phyloP scores from a whole-genome alignment of 92 coral and sea anemone species.

The Isaurus tuberculatus region DNA sequence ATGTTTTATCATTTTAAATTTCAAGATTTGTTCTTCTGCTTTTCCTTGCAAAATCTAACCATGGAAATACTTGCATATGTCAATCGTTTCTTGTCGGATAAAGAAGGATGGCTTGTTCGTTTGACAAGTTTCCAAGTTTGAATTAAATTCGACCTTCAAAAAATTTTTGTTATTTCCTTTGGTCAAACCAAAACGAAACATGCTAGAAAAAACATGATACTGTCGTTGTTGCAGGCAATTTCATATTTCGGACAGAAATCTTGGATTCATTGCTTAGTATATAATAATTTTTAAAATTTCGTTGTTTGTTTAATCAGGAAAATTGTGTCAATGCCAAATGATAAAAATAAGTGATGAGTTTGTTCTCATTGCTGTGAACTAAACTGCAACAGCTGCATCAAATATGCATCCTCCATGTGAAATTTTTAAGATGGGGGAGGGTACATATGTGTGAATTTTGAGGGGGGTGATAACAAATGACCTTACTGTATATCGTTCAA shows the following conservation, averaged over 20 bases:
- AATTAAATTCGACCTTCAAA: background rate
- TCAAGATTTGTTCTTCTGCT: background rate
- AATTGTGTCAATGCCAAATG: no score
- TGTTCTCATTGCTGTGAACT: no score
- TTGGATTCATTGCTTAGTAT: background rate
- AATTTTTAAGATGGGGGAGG: no score
- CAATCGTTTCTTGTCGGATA: no score
- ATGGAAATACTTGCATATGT: background rate
- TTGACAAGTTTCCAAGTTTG: background rate
- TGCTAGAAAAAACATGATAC: background rate
- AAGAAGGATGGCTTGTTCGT: background rate
- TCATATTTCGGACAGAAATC: background rate
- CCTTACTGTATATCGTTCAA: no score
- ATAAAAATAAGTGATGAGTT: no score
- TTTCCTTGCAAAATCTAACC: background rate
- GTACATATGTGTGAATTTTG: no score
- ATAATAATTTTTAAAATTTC: background rate
- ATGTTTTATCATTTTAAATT: background rate
- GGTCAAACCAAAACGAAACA: background rate
- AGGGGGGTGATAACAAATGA: no score
- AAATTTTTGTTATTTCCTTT: constrained; percentile 1
- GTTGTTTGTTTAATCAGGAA: no score
- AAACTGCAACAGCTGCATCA: no score
- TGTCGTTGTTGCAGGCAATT: background rate
- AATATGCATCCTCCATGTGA: no score